Evolutionary conservation across 1,140 invertebrate species (phyloP).

Genomic region (Ceratosolen solmsi): DNA sequence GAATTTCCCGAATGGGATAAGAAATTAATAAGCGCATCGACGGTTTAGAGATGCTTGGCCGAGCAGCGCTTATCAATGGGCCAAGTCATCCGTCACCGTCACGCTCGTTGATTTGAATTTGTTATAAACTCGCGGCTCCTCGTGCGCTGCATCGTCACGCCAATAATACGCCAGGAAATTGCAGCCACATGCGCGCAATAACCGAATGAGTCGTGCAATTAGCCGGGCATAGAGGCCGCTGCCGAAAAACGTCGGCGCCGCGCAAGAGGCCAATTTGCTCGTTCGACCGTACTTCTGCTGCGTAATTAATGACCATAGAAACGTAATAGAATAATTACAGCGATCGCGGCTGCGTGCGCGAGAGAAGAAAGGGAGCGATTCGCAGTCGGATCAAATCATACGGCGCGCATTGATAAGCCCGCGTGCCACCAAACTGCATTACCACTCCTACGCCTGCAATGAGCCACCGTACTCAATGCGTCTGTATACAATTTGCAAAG

Average conservation of each 20-base stretch:
- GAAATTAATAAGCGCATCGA: too few relatives aligned
- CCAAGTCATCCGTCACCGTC: background rate
- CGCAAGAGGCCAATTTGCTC: slow-evolving; percentile 31
- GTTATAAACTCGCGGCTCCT: background rate
- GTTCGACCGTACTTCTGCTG: background rate
- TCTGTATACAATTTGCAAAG: background rate
- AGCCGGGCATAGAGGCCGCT: background rate
- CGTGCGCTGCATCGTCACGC: background rate
- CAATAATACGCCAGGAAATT: slow-evolving; percentile 8
- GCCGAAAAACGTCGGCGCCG: slow-evolving; percentile 29
- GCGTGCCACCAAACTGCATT: slow-evolving; percentile 11
- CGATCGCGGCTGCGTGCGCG: background rate
- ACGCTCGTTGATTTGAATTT: background rate
- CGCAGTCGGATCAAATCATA: background rate
- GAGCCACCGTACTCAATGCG: too few relatives aligned
- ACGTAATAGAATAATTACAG: slow-evolving; percentile 26
- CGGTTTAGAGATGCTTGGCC: background rate
- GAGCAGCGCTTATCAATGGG: background rate
- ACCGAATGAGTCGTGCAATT: slow-evolving; percentile 33
- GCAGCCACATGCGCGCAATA: slow-evolving; percentile 8
- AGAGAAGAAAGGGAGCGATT: background rate
- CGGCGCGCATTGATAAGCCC: background rate
- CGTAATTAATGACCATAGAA: slow-evolving; percentile 35
- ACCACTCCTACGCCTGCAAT: background rate
- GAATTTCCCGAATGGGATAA: too few relatives aligned